phyloP scores from a whole-genome alignment of 2,888 invertebrate genomes.

The Troglohyphantes excavatus region DNA sequence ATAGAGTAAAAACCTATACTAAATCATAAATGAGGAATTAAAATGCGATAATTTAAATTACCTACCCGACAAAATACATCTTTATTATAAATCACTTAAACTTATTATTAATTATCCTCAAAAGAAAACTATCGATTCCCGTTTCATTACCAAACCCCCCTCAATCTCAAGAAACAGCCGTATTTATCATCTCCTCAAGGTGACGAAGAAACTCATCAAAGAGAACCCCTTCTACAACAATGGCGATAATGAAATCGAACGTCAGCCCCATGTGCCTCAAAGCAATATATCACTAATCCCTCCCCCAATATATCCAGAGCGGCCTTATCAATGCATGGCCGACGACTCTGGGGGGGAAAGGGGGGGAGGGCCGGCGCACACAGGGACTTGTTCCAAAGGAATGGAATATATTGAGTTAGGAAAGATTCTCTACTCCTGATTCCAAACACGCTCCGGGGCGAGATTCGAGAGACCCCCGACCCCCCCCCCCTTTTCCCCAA shows the following conservation, averaged over 20 bases:
- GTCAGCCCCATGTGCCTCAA: neutral
- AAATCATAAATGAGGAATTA: too few relatives aligned
- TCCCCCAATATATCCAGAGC: neutral
- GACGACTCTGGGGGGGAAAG: neutral
- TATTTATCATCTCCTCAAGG: slow-evolving; percentile 6
- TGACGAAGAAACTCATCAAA: slow-evolving; percentile 23
- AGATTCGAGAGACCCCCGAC: neutral
- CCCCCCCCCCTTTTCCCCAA: neutral
- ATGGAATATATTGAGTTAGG: slow-evolving; percentile 52
- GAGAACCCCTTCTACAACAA: neutral
- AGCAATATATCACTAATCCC: slow-evolving; percentile 57
- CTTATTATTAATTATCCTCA: neutral
- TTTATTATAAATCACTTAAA: neutral
- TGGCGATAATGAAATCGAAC: slow-evolving; percentile 32
- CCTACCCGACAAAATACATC: neutral
- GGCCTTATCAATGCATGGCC: slow-evolving; percentile 59
- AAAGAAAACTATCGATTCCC: slow-evolving; percentile 1
- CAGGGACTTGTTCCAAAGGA: slow-evolving; percentile 12
- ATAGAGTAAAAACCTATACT: too few relatives aligned
- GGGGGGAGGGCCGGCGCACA: slow-evolving; percentile 4
- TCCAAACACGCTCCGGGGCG: slow-evolving; percentile 29
- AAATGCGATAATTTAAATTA: too few relatives aligned
- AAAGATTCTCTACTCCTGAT: slow-evolving; percentile 26
- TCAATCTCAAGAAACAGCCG: neutral
- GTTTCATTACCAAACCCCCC: neutral